Conservation (phyloP, 37 sponge, comb jelly and placozoan species). For the Spongilla lacustris region DNA sequence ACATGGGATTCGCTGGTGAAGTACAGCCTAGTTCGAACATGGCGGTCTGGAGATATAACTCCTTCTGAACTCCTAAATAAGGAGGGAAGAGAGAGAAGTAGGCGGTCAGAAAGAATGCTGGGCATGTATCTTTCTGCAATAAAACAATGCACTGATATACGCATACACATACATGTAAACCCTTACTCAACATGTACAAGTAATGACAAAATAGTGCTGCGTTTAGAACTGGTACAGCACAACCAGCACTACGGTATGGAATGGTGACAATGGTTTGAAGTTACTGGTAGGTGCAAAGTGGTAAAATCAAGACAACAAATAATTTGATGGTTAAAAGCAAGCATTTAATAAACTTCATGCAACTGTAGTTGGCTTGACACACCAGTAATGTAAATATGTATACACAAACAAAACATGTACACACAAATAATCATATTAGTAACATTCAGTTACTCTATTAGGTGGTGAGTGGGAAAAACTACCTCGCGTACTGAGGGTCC, state of each 20-base stretch:
- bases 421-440: neutral
- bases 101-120: too few species aligned
- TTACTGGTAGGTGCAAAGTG: too few species aligned
- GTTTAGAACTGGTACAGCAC: too few species aligned
- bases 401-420: neutral
- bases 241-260: too few species aligned
- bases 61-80: conserved; percentile 50
- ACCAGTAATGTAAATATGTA: neutral
- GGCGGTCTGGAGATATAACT: conserved; percentile 76
- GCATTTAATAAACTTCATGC: too few species aligned
- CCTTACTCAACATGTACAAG: neutral
- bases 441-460: neutral
- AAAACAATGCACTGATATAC: neutral
- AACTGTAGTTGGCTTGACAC: too few species aligned
- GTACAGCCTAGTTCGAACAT: conserved; percentile 92
- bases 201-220: too few species aligned
- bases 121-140: too few species aligned
- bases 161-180: neutral
- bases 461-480: neutral
- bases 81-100: neutral
- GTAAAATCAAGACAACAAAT: too few species aligned
- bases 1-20: conserved; percentile 97
- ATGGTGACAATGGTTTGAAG: too few species aligned
- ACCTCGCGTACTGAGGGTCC: conserved; percentile 45
- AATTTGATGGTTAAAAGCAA: too few species aligned